A percentile compares a stretch with the other conserved stretches of the same genome.
Evolutionary conservation across 2,888 invertebrate genomes (phyloP).

Genomic region (Zygothrica quintamaculata): DNA sequence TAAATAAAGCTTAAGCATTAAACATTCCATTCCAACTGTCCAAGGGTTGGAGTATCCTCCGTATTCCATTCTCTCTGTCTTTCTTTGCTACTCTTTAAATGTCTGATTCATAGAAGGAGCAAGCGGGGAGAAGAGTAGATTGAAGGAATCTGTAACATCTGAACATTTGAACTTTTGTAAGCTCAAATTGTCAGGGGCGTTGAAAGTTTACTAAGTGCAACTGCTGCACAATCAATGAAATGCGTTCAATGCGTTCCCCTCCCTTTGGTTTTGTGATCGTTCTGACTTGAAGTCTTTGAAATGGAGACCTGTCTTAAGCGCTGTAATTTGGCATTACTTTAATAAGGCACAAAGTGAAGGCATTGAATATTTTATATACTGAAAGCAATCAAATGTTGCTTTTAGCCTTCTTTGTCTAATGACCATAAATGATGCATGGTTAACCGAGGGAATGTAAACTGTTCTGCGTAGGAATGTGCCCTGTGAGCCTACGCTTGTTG

Average conservation of each 20-base stretch:
- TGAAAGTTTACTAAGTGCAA: conserved; percentile 42
- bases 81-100: too few species aligned
- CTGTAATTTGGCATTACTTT: conserved; percentile 6
- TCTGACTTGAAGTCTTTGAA: not conserved
- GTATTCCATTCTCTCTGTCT: too few species aligned
- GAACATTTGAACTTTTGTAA: conserved; percentile 20
- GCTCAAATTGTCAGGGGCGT: conserved; percentile 52
- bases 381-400: conserved; percentile 46
- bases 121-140: not conserved
- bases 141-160: conserved; percentile 2
- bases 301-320: not conserved
- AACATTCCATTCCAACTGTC: too few species aligned
- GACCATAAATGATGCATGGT: conserved; percentile 48
- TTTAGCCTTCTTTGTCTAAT: conserved; percentile 47
- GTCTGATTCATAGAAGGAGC: not conserved
- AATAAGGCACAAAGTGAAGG: conserved; percentile 13
- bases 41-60: not conserved
- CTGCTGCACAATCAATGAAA: conserved; percentile 4
- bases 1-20: conserved; percentile 60
- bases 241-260: not conserved
- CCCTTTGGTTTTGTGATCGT: not conserved
- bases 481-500: too few species aligned
- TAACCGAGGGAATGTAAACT: not conserved
- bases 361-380: conserved; percentile 63
- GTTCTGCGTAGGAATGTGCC: too few species aligned